Conservation (phyloP, 2,797 vertebrate species). For the Acanthopagrus latus region DNA sequence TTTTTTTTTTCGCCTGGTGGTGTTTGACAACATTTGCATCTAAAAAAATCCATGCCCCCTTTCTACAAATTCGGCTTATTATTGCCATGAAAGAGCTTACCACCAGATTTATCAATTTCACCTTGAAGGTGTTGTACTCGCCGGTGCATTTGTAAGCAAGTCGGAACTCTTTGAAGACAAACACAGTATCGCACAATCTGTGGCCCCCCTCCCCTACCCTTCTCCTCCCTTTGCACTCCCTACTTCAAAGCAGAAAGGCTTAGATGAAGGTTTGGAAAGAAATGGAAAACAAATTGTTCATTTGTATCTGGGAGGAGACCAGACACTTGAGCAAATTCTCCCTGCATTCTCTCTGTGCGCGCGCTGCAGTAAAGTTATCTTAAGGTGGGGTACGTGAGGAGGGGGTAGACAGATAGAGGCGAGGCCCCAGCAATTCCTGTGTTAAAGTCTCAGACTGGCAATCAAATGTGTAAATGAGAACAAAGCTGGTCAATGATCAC, state of each 20-base stretch:
- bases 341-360: slow-evolving; percentile 70
- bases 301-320: slow-evolving; percentile 86
- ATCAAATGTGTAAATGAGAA: slow-evolving; percentile 79
- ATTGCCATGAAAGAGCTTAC: slow-evolving; percentile 77
- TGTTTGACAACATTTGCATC: slow-evolving; percentile 81
- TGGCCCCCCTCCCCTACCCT: slow-evolving; percentile 48
- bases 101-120: slow-evolving; percentile 86
- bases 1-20: slow-evolving; percentile 59
- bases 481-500: slow-evolving; percentile 69
- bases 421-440: slow-evolving; percentile 27
- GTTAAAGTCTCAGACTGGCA: slow-evolving; percentile 76
- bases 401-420: slow-evolving; percentile 42
- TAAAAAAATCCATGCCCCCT: slow-evolving; percentile 71
- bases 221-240: slow-evolving; percentile 72
- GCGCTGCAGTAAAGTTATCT: slow-evolving; percentile 61
- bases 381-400: slow-evolving; percentile 34
- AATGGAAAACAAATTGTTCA: slow-evolving; percentile 86
- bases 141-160: slow-evolving; percentile 81
- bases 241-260: slow-evolving; percentile 82
- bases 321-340: slow-evolving; percentile 83
- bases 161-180: slow-evolving; percentile 85
- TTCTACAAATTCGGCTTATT: slow-evolving; percentile 76
- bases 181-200: slow-evolving; percentile 79
- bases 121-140: slow-evolving; percentile 84
- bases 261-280: slow-evolving; percentile 83